A percentile compares a stretch with the other conserved stretches of the same genome.
Conservation (phyloP, 2,888 invertebrate species). For the Leptinotarsa rubiginosa region DNA sequence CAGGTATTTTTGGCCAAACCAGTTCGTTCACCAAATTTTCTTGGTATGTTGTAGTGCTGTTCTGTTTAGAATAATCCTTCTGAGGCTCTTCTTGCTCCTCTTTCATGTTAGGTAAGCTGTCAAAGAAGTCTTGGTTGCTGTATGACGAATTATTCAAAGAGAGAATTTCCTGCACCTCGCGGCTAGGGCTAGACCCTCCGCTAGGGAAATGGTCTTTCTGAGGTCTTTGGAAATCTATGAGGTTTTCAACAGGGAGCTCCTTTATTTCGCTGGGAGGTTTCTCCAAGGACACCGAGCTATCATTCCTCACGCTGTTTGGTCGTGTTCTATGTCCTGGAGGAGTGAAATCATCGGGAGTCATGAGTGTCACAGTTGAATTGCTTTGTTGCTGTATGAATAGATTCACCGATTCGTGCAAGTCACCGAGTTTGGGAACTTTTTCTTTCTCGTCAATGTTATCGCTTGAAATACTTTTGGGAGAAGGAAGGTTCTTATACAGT, state of each 20-base stretch:
- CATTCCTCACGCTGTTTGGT: slow-evolving; percentile 61
- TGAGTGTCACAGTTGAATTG: slow-evolving; percentile 72
- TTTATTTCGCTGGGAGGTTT: slow-evolving; percentile 44
- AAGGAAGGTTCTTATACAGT: slow-evolving; percentile 46
- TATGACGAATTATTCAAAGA: slow-evolving; percentile 71
- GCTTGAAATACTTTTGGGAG: slow-evolving; percentile 27
- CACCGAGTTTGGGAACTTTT: slow-evolving; percentile 60
- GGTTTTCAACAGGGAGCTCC: slow-evolving; percentile 53
- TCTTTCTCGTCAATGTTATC: slow-evolving; percentile 46
- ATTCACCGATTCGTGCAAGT: slow-evolving; percentile 63
- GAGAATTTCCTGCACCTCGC: slow-evolving; percentile 90
- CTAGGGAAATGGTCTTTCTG: slow-evolving; percentile 72
- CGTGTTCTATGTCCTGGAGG: slow-evolving; percentile 66
- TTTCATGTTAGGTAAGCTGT: slow-evolving; percentile 58
- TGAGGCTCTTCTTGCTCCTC: slow-evolving; percentile 49
- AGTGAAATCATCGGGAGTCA: slow-evolving; percentile 90
- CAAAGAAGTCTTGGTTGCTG: slow-evolving; percentile 61
- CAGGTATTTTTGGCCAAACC: slow-evolving; percentile 56
- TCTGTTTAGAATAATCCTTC: slow-evolving; percentile 46
- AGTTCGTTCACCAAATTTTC: slow-evolving; percentile 42
- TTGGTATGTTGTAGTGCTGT: slow-evolving; percentile 38
- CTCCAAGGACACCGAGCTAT: slow-evolving; percentile 31
- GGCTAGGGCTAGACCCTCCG: slow-evolving; percentile 89
- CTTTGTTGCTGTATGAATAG: slow-evolving; percentile 61
- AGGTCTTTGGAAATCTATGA: slow-evolving; percentile 59